A percentile compares a stretch with the other conserved stretches of the same genome.
These are phyloP conservation scores for Drosophila borborema DNA, from an alignment of 2,888 invertebrate genomes.

Conservation along the genomic window DNA sequence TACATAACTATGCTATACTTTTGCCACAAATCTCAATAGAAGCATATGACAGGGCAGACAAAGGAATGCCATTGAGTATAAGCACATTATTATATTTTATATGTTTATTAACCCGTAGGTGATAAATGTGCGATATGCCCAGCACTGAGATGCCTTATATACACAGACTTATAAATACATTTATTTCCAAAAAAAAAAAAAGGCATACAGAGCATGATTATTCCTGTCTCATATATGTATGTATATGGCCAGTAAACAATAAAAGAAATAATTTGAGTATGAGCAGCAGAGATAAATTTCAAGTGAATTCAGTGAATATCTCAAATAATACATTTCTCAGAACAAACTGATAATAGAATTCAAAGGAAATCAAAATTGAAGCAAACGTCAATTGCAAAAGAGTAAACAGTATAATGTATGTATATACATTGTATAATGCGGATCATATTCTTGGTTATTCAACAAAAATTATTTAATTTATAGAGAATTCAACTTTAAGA, in stretches of 20 bases:
- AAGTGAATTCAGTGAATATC: not conserved
- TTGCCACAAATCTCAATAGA: constrained; percentile 62
- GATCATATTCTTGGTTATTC: not conserved
- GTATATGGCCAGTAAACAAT: not conserved
- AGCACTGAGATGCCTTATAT: not conserved
- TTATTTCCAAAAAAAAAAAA: not conserved
- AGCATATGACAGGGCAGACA: constrained; percentile 46
- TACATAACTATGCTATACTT: constrained; percentile 52
- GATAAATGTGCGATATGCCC: not conserved
- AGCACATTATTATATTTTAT: constrained; percentile 8
- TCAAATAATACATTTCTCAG: not conserved
- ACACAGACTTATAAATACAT: constrained; percentile 2
- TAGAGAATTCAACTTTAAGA: not conserved
- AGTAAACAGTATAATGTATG: not conserved
- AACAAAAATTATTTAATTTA: not conserved
- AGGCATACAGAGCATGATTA: not conserved
- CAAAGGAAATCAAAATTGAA: not conserved
- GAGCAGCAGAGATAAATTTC: not conserved
- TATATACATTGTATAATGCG: not conserved
- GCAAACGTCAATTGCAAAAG: not conserved
- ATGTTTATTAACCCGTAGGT: constrained; percentile 9
- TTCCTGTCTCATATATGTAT: not conserved
- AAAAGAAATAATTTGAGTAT: not conserved
- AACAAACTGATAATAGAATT: not conserved
- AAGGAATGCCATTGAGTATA: not conserved